Evolutionary conservation across 2,888 invertebrate species (phyloP).

Genomic region (Drosophila rubida): DNA sequence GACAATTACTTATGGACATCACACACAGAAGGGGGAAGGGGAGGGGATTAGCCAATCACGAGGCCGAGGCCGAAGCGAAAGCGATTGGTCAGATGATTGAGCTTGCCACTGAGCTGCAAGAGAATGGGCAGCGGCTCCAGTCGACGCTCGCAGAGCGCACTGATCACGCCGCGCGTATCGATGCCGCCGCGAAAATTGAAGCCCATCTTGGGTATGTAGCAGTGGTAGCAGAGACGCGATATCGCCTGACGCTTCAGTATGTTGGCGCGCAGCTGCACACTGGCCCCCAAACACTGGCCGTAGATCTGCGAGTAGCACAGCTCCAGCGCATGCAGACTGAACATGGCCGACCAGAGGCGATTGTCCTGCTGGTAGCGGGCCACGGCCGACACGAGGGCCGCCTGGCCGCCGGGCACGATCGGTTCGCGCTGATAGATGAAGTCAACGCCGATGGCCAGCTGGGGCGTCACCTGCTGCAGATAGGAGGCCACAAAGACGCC

Average conservation of each 20-base stretch:
- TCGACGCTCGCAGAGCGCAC: slow-evolving; percentile 42
- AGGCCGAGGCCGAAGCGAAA: slow-evolving; percentile 46
- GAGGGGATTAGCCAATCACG: slow-evolving; percentile 37
- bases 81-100: slow-evolving; percentile 37
- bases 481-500: slow-evolving; percentile 43
- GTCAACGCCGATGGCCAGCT: slow-evolving; percentile 40
- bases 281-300: slow-evolving; percentile 36
- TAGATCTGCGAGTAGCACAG: slow-evolving; percentile 47
- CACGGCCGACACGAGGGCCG: slow-evolving; percentile 33
- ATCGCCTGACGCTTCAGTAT: slow-evolving; percentile 37
- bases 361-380: slow-evolving; percentile 35
- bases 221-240: slow-evolving; percentile 38
- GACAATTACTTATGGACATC: too few relatives aligned
- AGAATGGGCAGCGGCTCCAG: slow-evolving; percentile 40
- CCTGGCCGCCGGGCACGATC: slow-evolving; percentile 34
- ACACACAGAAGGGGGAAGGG: too few relatives aligned
- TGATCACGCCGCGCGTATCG: slow-evolving; percentile 46
- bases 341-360: slow-evolving; percentile 33
- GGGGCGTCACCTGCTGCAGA: slow-evolving; percentile 33
- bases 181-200: slow-evolving; percentile 47
- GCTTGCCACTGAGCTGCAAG: slow-evolving; percentile 35
- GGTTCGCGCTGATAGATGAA: slow-evolving; percentile 39
- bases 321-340: slow-evolving; percentile 47
- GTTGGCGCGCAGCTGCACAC: slow-evolving; percentile 46
- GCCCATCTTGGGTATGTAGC: slow-evolving; percentile 25